Percentiles rank a stretch among this genome's conserved stretches.
Conservation (phyloP, 1,140 invertebrate genomes). For the Conus betulinus region DNA sequence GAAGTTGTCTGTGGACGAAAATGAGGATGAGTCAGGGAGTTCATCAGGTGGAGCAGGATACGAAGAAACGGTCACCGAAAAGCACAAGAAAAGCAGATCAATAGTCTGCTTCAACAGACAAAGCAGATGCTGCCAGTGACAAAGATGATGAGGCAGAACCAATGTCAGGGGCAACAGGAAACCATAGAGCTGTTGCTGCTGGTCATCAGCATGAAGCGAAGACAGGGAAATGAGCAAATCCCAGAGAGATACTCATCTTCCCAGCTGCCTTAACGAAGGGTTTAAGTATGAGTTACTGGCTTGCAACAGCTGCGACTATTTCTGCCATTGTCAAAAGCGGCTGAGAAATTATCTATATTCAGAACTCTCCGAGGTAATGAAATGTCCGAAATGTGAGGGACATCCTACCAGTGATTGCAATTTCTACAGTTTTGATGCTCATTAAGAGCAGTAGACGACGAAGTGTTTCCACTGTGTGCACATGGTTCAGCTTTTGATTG, state of each 20-base stretch:
- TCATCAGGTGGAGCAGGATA: no score
- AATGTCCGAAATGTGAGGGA: not conserved
- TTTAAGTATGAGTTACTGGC: not conserved
- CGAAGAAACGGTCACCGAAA: no score
- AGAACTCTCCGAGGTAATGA: not conserved
- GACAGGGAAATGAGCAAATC: not conserved
- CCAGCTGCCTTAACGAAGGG: no score
- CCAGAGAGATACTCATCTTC: no score
- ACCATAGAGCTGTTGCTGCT: not conserved
- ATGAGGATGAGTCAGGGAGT: no score
- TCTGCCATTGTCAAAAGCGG: not conserved
- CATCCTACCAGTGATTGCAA: not conserved
- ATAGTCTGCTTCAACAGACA: no score
- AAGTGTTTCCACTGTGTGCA: no score
- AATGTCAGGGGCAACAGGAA: not conserved
- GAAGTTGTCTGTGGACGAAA: no score
- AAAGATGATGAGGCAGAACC: not conserved
- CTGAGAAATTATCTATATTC: not conserved
- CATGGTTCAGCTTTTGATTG: no score
- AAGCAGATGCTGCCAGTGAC: no score
- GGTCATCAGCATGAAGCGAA: not conserved
- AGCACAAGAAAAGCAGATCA: no score
- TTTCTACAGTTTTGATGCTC: not conserved
- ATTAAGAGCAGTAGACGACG: not conserved
- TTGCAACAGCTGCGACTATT: not conserved